Evolutionary conservation across 1,140 invertebrate species (phyloP), one percentile per base, ranked within the genome.

Genomic region (Meteorus sp.): DNA sequence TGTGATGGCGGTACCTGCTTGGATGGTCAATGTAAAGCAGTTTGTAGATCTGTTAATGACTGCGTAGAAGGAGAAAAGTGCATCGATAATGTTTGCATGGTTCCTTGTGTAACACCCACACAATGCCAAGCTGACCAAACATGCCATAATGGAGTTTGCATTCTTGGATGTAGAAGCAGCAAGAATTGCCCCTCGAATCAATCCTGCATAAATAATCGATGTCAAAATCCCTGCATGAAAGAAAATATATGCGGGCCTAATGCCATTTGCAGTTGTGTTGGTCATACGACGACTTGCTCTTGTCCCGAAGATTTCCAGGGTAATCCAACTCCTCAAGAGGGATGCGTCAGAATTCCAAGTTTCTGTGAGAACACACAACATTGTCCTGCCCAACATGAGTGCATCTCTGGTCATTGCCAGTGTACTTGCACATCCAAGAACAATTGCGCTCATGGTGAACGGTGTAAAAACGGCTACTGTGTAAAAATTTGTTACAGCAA

Each of bases 401-500:
- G 92, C 71, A 84, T 89, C 19, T 85, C 83, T 9, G 86, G 86
- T 29, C 81, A 87, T 55, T 94, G 92, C 66, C 86, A 88, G 68
- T 83, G 90, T 8, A 85, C 88, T 13, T 95, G 93, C 69, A 79
- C 82, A 60, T 85, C 87, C 45, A 86, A 85, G 41, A 80, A 75
- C 3, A 79, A 85, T 41, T 94, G 92, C 73, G 92, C 91, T 0
- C 82, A 88, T 15, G 93, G 93, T 9, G 93, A 95, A 78, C 85
- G 88, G 44, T 95, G 93, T 66, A 83, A 84, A 48, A 86, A 89
- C 55, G 88, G 86, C 60, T 83, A 89, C 23, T 95, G 92, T 64
- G 81, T 88, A 11, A 94, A 93, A 80, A 84, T 94, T 25, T 96
- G 94, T 71, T 93, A 93, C 68, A 86, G 88, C 2, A 93, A 93